These are phyloP conservation scores for Anguilla pacifica DNA, from an alignment of 2,797 vertebrate genomes.

Conservation along the genomic window DNA sequence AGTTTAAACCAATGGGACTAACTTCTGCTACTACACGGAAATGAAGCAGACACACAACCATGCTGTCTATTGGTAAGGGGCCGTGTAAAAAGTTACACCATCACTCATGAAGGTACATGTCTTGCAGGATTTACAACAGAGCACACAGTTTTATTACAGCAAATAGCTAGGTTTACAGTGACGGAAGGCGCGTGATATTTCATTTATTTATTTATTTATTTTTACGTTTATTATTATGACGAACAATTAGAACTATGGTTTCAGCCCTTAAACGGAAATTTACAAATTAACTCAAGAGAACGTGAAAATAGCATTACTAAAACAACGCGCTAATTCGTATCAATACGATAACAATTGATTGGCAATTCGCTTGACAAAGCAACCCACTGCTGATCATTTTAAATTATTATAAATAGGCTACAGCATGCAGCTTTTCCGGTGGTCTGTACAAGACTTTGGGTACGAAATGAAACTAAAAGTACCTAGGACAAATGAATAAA, in stretches of 20 bases:
- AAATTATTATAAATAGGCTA: background rate
- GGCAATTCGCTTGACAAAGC: background rate
- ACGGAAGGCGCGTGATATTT: background rate
- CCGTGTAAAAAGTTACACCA: slow-evolving; percentile 48
- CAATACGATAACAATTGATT: background rate
- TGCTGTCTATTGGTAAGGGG: slow-evolving; percentile 54
- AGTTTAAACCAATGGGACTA: slow-evolving; percentile 80
- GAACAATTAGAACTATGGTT: background rate
- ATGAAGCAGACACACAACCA: slow-evolving; percentile 56
- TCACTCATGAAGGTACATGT: slow-evolving; percentile 36
- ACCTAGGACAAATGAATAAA: background rate
- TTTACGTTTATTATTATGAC: background rate
- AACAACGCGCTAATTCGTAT: background rate
- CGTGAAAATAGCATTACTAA: background rate
- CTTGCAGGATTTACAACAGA: background rate
- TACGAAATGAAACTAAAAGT: slow-evolving; percentile 33
- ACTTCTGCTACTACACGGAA: slow-evolving; percentile 92
- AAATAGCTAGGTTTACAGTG: background rate
- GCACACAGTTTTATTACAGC: background rate
- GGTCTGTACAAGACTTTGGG: background rate
- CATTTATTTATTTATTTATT: background rate
- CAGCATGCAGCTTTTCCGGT: background rate
- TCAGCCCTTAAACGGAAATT: background rate
- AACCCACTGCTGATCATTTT: background rate
- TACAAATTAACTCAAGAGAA: background rate